A percentile compares a stretch with the other conserved stretches of the same genome.
These are phyloP conservation scores for Microplitis manilae DNA, from an alignment of 2,888 invertebrate genomes.

Conservation along the genomic window DNA sequence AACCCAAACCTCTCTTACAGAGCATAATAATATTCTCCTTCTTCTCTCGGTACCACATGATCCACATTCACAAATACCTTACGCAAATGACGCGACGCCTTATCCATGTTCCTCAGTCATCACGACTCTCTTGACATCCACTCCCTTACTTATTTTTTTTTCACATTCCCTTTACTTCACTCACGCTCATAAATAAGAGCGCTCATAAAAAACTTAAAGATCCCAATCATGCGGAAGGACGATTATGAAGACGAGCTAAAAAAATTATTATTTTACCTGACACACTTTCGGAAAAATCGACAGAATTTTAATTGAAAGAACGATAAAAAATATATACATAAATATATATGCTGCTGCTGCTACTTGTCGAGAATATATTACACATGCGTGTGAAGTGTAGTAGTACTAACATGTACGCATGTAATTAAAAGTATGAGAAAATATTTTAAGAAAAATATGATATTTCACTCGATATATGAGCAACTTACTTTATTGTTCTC, in stretches of 20 bases:
- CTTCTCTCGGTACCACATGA: neutral
- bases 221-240: constrained; percentile 1
- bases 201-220: neutral
- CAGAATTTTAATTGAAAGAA: neutral
- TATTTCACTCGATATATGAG: neutral
- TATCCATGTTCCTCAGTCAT: neutral
- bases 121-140: neutral
- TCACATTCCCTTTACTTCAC: neutral
- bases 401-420: neutral
- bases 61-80: constrained; percentile 18
- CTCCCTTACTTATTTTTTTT: neutral
- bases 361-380: neutral
- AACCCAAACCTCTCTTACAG: neutral
- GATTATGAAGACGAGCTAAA: neutral
- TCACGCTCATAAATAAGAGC: neutral
- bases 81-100: neutral
- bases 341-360: neutral
- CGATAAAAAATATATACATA: neutral
- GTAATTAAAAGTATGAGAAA: constrained; percentile 13
- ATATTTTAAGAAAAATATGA: constrained; percentile 31
- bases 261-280: neutral
- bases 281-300: neutral
- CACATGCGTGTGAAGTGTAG: neutral
- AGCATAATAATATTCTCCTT: neutral
- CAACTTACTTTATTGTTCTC: neutral